Base-by-base conservation (phyloP, 2,113 vertebrate species). In the Emydocephalus ijimae region DNA sequence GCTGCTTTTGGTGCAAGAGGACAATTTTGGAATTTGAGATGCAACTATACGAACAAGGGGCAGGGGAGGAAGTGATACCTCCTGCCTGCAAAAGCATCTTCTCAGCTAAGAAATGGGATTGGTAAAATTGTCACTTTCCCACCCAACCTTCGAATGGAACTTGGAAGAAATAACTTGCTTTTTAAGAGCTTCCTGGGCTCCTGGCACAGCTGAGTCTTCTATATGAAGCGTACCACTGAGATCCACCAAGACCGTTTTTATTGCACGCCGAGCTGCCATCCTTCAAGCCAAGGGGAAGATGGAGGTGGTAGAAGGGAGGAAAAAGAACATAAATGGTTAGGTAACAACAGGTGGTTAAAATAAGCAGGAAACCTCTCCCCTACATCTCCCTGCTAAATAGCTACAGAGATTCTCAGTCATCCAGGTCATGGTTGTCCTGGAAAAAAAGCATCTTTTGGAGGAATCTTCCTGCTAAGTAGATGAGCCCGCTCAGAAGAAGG, bases 241-340 rank as follows among this genome's bases (percentile, higher is more conserved):
- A 97, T 99, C 99, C 50, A 99, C 98, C 97, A 99, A 97, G 95
- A 99, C 99, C 0, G 99, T 98, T 96, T 98, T 99, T 87, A 99
- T 96, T 0, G 95, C 96, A 0, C 96, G 98, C 93, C 98, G 97
- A 50, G 97, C 96, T 39, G 98, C 98, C 99, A 99, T 99, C 91
- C 95, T 96, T 94, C 92, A 94, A 92, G 91, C 88, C 95, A 95
- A 94, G 1, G 95, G 91, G 93, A 92, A 92, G 23, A 93, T 0
- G 94, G 93, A 90, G 92, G 90, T 10, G 24, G 45, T 6, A 5
- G n/a, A n/a, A 23, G 5, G 5, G 5, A 12, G 15, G 93, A 93
- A 90, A 50, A 94, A 96, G 95, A 96, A 96, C 96, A 95, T 95
- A 94, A 95, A 96, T 29, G 93, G 93, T 95, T 95, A 93, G 96